Base-by-base conservation (phyloP, 1,140 invertebrate species). In the Armadillidium nasatum region DNA sequence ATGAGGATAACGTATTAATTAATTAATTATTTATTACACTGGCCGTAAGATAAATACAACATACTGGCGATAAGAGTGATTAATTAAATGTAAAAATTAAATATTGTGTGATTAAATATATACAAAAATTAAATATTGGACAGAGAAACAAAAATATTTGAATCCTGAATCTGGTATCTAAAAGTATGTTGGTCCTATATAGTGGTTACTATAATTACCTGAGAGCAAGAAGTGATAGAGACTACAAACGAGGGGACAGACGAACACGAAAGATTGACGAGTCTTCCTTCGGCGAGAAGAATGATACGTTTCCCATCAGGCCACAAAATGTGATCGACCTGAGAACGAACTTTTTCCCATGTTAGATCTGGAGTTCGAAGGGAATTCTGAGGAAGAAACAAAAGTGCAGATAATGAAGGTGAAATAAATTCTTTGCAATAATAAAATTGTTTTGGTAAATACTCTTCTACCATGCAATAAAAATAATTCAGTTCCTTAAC, bases 271-370 rank as follows among this genome's bases (percentile, higher is more conserved):
- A 98, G 87, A 87, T 98, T 98, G 21, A 97, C 95, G 21, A 98
- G 87, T 45, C 96, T 89, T 68, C 96, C 97, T 87, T 98, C 96
- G 10, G 96, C 96, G 77, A 98, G 86, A 46, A 99, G 87, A 70
- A 98, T 93, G 77, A 95, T 94, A 81, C 90, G 89, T 87, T 94
- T 97, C 74, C 93, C 93, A 85, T 94, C 94, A 43, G 94, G 93
- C 94, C 95, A 98, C 95, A 78, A 98, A 93, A 85, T 98, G 95
- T 98, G 95, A 85, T 98, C 96, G 60, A 98, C 96, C 88, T 98
- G 95, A 21, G 95, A 96, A 72, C 96, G 88, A 19, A 99, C 95
- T 85, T 96, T 94, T 86, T 99, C 96, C 96, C 96, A 98, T 71
- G 94, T 94, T 79, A 98, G 85, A 83, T 98, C 96, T 0, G 94